A percentile compares a stretch with the other conserved stretches of the same genome.
Evolutionary conservation across 2,113 vertebrate genomes (phyloP).

Genomic region (Sterna hirundo): DNA sequence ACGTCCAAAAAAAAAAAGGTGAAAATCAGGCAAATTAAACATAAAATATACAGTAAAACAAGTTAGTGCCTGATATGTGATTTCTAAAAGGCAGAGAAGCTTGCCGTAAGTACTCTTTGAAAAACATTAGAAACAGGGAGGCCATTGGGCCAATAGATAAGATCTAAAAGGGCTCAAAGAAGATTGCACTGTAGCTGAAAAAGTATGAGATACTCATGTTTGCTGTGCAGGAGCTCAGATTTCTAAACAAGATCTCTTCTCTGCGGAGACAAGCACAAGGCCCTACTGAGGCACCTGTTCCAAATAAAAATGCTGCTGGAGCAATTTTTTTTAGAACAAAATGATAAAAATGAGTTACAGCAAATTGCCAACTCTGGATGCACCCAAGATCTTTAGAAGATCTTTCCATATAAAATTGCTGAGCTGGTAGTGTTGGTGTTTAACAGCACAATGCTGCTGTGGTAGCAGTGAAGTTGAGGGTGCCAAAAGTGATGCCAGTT

Average conservation of each 20-base stretch:
- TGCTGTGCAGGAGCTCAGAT: background rate
- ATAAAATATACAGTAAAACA: background rate
- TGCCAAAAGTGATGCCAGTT: background rate
- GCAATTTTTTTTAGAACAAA: background rate
- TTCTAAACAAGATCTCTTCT: background rate
- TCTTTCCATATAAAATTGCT: background rate
- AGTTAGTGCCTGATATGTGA: background rate
- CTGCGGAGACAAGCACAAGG: background rate
- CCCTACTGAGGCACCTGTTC: background rate
- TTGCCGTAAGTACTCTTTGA: background rate
- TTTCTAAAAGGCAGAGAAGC: background rate
- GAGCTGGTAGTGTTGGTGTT: background rate
- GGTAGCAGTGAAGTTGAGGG: background rate
- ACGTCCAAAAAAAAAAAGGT: background rate
- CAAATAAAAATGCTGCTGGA: background rate
- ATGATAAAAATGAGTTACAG: background rate
- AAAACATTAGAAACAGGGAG: background rate
- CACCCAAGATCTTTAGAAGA: background rate
- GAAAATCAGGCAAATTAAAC: background rate
- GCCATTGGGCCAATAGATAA: background rate
- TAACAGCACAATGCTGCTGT: background rate
- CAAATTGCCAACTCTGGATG: background rate
- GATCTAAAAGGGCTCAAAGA: background rate
- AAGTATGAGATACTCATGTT: background rate
- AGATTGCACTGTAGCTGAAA: background rate